Percentiles rank a stretch among this genome's conserved stretches.
Conservation (phyloP, 2,888 invertebrate genomes). For the Chromoteleia sp. region DNA sequence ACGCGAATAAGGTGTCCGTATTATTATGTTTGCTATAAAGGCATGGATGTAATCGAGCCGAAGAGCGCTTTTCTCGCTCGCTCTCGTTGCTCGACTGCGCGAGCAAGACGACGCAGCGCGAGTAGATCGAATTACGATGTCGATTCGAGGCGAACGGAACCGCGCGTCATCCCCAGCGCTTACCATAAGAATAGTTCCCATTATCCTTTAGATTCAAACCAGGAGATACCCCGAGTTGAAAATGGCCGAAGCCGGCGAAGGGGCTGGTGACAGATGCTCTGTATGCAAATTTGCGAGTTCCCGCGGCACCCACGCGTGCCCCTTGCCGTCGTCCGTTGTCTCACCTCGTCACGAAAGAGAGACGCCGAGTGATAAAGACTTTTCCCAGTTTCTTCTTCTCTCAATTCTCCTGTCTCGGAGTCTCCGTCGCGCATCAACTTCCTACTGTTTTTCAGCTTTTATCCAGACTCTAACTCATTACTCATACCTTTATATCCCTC, state of each 20-base stretch:
- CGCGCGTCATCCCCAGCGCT: slow-evolving; percentile 75
- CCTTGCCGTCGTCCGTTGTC: slow-evolving; percentile 67
- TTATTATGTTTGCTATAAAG: slow-evolving; percentile 61
- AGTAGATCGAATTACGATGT: slow-evolving; percentile 70
- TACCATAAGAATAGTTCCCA: slow-evolving; percentile 84
- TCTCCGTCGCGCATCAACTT: slow-evolving; percentile 36
- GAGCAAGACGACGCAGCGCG: slow-evolving; percentile 34
- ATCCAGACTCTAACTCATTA: slow-evolving; percentile 59
- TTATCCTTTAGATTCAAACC: slow-evolving; percentile 83
- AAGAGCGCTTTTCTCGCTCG: slow-evolving; percentile 48
- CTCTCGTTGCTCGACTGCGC: slow-evolving; percentile 18
- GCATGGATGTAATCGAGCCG: slow-evolving; percentile 65
- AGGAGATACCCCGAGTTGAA: slow-evolving; percentile 82
- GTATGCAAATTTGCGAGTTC: slow-evolving; percentile 83
- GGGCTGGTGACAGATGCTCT: slow-evolving; percentile 85
- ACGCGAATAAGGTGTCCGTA: slow-evolving; percentile 61
- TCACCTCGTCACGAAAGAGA: slow-evolving; percentile 63
- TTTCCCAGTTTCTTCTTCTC: slow-evolving; percentile 56
- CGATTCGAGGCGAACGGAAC: slow-evolving; percentile 71
- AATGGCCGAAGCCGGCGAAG: slow-evolving; percentile 82
- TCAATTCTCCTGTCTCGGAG: slow-evolving; percentile 52
- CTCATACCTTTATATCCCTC: slow-evolving; percentile 46
- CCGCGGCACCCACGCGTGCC: slow-evolving; percentile 78
- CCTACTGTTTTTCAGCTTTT: slow-evolving; percentile 51
- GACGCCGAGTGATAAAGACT: slow-evolving; percentile 64